phyloP scores from a whole-genome alignment of 2,797 vertebrate genomes.

The Delichon dasypus region DNA sequence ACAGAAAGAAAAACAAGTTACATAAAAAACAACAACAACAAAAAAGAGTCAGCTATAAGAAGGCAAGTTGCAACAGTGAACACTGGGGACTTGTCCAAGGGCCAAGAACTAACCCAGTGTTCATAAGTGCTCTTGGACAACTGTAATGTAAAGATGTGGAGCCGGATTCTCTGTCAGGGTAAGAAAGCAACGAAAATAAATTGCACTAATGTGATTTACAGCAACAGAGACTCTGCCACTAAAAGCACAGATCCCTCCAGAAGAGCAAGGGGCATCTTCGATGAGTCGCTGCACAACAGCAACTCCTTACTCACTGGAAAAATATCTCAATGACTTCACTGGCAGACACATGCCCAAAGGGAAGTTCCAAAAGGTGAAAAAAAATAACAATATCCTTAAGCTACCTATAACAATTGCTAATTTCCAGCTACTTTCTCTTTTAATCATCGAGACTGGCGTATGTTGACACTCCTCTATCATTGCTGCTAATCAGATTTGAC shows the following conservation, averaged over 20 bases:
- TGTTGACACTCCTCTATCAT: constrained; percentile 46
- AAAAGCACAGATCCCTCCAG: constrained; percentile 16
- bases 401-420: constrained; percentile 58
- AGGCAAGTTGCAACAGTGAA: constrained; percentile 56
- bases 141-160: not conserved
- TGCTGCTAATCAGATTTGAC: constrained; percentile 37
- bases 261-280: not conserved
- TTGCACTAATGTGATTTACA: constrained; percentile 20
- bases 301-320: not conserved
- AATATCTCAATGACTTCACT: constrained; percentile 5
- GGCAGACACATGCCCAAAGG: not conserved
- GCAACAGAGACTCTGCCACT: constrained; percentile 3
- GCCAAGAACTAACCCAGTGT: constrained; percentile 15
- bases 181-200: constrained; percentile 13
- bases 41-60: not conserved
- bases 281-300: constrained; percentile 1
- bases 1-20: constrained; percentile 19
- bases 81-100: constrained; percentile 33
- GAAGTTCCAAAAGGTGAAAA: constrained; percentile 27
- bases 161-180: not conserved
- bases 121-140: constrained; percentile 25
- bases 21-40: not conserved
- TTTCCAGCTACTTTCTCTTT: constrained; percentile 56
- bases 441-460: not conserved
- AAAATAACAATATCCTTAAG: constrained; percentile 55